Base-by-base conservation (phyloP, 2,797 vertebrate species). In the Spinibarbus caldwelli region DNA sequence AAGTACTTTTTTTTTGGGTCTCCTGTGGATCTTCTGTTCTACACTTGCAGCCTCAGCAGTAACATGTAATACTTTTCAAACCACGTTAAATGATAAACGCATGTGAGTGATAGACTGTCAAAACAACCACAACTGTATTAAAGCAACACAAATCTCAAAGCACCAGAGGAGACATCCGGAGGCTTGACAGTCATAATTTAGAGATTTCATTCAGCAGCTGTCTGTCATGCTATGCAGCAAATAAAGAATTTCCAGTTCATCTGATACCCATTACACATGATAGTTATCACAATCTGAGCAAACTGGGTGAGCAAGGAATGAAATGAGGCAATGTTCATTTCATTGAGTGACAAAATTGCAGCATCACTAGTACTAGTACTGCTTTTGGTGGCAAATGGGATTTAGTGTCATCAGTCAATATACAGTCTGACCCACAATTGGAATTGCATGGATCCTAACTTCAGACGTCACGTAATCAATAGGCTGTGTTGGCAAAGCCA, bases 401-500 rank as follows among this genome's bases (percentile, higher is more conserved):
- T 38, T 57, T 54, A 36, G 36, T 86, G 43, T 76, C 45, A 85
- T 81, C 80, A 67, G 67, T 85, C 79, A 78, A 62, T 68, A 54
- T 21, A 73, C 62, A 87, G 73, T 31, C 73, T n/a, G 67, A 59
- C 83, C 23, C 66, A 54, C 41, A 72, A 78, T 59, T 67, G 5
- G 52, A 26, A 64, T 47, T 26, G 75, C 75, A n/a, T 66, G 23
- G 43, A 75, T 75, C 21, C 26, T 45, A 45, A 73, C 54, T 64
- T 19, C 71, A 83, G 57, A 62, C 29, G 59, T 49, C 82, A 66
- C 14, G 23, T 5, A 36, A 66, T 88, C 83, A 80, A 86, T 88
- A 82, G 36, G 49, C 26, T n/a, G 57, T 43, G 76, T 71, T 62
- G 47, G 5, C 81, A 71, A 78, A 70, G 26, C 29, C 14, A 34